A percentile compares a stretch with the other conserved stretches of the same genome.
Evolutionary conservation across 2,888 invertebrate species (phyloP).

Genomic region (Euphydryas editha): DNA sequence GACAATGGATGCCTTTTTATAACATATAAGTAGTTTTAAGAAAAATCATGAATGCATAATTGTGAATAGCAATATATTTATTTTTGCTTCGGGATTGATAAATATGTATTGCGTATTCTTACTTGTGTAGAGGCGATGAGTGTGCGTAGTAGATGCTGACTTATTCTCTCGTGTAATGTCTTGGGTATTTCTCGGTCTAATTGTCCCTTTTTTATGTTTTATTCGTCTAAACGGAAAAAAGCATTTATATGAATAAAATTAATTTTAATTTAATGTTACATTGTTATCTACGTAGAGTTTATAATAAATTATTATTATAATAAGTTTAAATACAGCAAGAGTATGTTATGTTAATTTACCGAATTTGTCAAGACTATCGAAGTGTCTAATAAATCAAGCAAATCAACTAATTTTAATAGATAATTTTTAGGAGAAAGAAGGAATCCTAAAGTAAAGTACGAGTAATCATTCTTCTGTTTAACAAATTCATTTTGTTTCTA

Average conservation of each 20-base stretch:
- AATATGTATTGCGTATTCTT: conserved; percentile 62
- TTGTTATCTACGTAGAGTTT: conserved; percentile 77
- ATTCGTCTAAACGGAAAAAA: conserved; percentile 65
- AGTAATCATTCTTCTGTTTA: not conserved
- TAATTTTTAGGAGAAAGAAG: not conserved
- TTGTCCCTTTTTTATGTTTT: conserved; percentile 54
- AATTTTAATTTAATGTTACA: conserved; percentile 75
- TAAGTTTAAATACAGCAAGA: conserved; percentile 53
- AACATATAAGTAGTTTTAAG: conserved; percentile 78
- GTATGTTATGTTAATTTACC: conserved; percentile 33
- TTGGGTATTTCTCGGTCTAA: conserved; percentile 48
- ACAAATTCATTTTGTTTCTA: not conserved
- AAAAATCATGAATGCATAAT: conserved; percentile 69
- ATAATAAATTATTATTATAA: conserved; percentile 78
- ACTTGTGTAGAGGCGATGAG: conserved; percentile 55
- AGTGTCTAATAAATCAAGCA: not conserved
- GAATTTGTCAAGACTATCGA: conserved; percentile 17
- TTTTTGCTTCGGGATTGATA: conserved; percentile 64
- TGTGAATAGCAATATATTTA: conserved; percentile 69
- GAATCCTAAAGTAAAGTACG: not conserved
- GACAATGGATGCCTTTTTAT: conserved; percentile 79
- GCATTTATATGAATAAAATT: conserved; percentile 76
- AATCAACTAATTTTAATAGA: not conserved
- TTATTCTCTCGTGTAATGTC: conserved; percentile 49
- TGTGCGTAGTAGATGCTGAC: conserved; percentile 56